Base-by-base conservation (phyloP, 2,797 vertebrate species). In the Peromyscus attwateri region DNA sequence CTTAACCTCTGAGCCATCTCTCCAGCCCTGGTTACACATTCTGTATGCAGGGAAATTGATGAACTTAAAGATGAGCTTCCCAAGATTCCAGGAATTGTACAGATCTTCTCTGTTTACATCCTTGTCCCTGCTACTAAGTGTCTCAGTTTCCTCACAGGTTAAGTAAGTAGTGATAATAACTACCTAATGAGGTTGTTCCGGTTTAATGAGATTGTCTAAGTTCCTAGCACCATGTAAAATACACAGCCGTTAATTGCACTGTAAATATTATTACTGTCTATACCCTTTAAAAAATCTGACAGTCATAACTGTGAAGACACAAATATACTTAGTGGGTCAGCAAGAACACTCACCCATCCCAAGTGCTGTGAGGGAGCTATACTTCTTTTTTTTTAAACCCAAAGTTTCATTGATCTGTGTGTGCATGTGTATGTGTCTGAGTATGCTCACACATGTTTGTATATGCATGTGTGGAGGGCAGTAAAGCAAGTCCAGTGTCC, bases 31-130 rank as follows among this genome's bases (percentile, higher is more conserved):
- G 40, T 66, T 84, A 87, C 46, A 34, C 21, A 66, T n/a, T 64
- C 77, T 79, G 6, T 43, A 16, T 8, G 40, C 29, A 92, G 37
- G 68, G 92, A 82, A 34, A 31, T 37, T 14, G 89, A 25, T 60
- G 75, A 66, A 46, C 55, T 83, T 94, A 89, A 64, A 88, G 89
- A 52, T 79, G 19, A 87, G 64, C 82, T 91, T 89, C 37, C 89
- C 9, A 19, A 57, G 68, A 66, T 64, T n/a, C 27, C n/a, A 75
- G 66, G 46, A n/a, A 49, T 23, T 94, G 70, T n/a, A n/a, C 76
- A 89, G 79, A 89, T 21, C 27, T 77, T 92, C 76, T 91, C 55
- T 27, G 19, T 83, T 93, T n/a, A n/a, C 27, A 34, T 89, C 49
- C 31, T 87, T 57, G 43, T 29, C 40, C 34, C 29, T 81, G 34